Evolutionary conservation across 2,113 vertebrate species (phyloP).

Genomic region (Megaptera novaeangliae): DNA sequence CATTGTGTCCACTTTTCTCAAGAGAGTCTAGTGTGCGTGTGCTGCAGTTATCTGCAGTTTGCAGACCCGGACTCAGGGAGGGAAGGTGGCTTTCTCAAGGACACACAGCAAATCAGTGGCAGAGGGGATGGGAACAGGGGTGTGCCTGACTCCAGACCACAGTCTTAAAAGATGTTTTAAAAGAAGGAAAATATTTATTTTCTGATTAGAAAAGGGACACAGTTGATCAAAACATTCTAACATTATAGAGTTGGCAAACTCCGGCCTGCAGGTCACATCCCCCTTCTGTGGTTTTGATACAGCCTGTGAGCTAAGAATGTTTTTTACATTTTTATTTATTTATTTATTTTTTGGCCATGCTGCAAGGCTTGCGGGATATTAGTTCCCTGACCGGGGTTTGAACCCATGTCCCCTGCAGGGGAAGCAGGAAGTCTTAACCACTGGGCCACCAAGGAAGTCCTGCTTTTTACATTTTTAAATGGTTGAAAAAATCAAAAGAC

Average conservation of each 20-base stretch:
- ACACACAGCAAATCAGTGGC: not conserved
- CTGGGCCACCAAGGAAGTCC: too few species aligned
- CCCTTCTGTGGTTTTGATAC: not conserved
- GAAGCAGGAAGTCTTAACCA: too few species aligned
- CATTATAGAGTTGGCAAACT: not conserved
- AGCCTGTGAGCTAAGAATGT: not conserved
- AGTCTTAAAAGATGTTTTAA: not conserved
- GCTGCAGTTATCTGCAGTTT: not conserved
- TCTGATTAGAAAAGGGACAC: not conserved
- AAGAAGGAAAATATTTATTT: not conserved
- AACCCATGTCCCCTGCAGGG: too few species aligned
- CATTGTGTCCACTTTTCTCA: not conserved
- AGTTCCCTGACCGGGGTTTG: too few species aligned
- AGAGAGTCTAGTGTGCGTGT: rapidly evolving
- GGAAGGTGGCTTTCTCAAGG: not conserved
- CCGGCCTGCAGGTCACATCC: not conserved
- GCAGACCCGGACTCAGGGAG: not conserved
- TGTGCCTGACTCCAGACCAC: not conserved
- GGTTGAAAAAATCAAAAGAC: not conserved
- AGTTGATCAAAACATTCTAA: not conserved
- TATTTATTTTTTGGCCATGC: too few species aligned
- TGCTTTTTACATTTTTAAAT: not conserved
- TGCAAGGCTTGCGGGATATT: too few species aligned
- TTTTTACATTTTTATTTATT: not conserved
- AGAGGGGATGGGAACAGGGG: too few species aligned